Base-by-base conservation (phyloP, 2,113 vertebrate species). In the Neotoma lepida region DNA sequence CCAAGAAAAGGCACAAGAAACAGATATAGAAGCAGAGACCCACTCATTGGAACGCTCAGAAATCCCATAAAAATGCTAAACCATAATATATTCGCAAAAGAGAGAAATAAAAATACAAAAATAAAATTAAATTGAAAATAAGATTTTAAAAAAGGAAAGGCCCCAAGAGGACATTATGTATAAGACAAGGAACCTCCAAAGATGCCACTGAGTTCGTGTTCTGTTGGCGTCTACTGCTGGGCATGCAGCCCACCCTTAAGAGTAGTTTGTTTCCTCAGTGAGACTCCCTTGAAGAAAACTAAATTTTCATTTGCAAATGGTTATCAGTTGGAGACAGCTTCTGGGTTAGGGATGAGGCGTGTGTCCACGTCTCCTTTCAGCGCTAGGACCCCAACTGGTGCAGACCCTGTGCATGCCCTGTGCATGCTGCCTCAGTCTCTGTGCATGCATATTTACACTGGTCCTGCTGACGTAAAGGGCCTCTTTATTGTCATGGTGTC, bases 201-300 rank as follows among this genome's bases (percentile, higher is more conserved):
- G 41, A 74, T 74, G 71, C 24, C 24, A 41, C 13, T 74, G 71
- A 74, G 71, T 74, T 26, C 7, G 15, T n/a, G 33, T 68, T 17
- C 33, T n/a, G 24, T 9, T 41, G 22, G 35, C 51, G 13, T 58
- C 35, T 39, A 39, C 54, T 61, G 35, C 13, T 2, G 22, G 22
- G 6, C 12, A 28, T 0, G 22, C 9, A 26, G 54, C 22, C 6
- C 8, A 39, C n/a, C 13, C 1, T 41, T 26, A 39, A 26, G 5
- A 39, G 35, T 58, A 3, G 35, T 58, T 56, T 81, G 51, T 39
- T 56, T 39, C 35, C 51, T 24, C 78, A 39, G 78, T n/a, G 6
- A 26, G 35, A 58, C 6, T 58, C 54, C 78, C 20, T 58, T 39
- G 78, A 82, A 82, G 54, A 39, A 61, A 58, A 82, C 51, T 58